Evolutionary conservation across 2,113 vertebrate species (phyloP), one percentile per base, ranked within the genome.

Genomic region (Elanoides forficatus): DNA sequence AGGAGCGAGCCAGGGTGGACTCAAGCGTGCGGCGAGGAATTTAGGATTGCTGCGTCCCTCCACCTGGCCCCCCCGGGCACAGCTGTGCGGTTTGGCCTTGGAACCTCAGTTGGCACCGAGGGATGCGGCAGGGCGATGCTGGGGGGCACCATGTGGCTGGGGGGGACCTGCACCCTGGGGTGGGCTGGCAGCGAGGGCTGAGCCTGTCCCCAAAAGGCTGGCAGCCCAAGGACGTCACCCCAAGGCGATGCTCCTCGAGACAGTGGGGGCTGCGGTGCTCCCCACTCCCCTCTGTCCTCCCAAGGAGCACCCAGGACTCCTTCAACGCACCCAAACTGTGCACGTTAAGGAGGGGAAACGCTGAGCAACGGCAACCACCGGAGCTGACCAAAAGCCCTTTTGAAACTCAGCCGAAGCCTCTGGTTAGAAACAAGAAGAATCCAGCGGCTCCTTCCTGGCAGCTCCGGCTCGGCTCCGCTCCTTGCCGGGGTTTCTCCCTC

Each of bases 11-110:
- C 0, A 1, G 25, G 58, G 66, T 19, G 58, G 68, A 38, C 50
- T 42, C 66, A 94, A 97, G 96, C 95, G 3, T 17, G 21, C n/a
- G 48, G 85, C 32, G 55, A 89, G 87, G 97, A 96, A 98, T 97
- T 98, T 98, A 98, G 97, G 97, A 98, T 94, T 96, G 97, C 97
- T 97, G 97, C 95, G 12, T 80, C 81, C 30, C n/a, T 42, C 65
- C 27, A 2, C 27, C 62, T 9, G 3, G n/a, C 18, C 20, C 13
- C 29, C n/a, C 11, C 5, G 15, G 36, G 68, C 50, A 38, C 42
- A 20, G 59, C 5, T 2, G 5, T 50, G 7, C 9, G 5, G 40
- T 32, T 45, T 50, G 34, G 40, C 81, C 89, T 97, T 95, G 81
- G 95, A 95, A 96, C 95, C 88, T 88, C 84, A 73, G 72, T 14